Evolutionary conservation across 2,113 vertebrate species (phyloP).

Genomic region (Ictalurus punctatus): DNA sequence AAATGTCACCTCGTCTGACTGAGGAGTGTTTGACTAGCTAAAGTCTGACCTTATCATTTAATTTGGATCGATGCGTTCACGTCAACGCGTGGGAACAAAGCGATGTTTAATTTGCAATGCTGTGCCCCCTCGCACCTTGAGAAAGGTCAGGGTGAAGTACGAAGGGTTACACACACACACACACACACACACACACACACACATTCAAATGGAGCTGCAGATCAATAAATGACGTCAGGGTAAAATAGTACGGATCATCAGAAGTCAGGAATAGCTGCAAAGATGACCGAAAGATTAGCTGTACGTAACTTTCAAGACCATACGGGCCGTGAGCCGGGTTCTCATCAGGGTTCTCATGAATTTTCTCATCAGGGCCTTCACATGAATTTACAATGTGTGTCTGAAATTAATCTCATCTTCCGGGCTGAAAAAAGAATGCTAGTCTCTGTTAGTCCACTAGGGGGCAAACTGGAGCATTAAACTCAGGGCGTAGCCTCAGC

Average conservation of each 20-base stretch:
- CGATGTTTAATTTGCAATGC: constrained; percentile 31
- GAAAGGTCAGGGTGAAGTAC: constrained; percentile 51
- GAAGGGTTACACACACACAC: constrained; percentile 20
- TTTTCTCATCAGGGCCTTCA: not conserved
- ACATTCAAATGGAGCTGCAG: not conserved
- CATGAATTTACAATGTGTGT: not conserved
- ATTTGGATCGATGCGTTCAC: constrained; percentile 33
- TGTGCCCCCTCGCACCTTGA: constrained; percentile 21
- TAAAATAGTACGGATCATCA: not conserved
- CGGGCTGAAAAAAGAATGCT: not conserved
- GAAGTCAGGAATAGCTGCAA: not conserved
- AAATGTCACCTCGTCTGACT: not conserved
- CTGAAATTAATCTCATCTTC: not conserved
- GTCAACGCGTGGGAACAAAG: constrained; percentile 23
- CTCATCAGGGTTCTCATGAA: too few species aligned
- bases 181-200: constrained; percentile 17
- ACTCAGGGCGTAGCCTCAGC: not conserved
- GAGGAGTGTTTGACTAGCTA: constrained; percentile 1
- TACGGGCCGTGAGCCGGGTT: not conserved
- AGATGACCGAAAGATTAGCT: not conserved
- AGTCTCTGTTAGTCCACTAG: not conserved
- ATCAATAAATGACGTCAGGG: not conserved
- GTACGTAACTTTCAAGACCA: not conserved
- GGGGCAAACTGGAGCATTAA: not conserved
- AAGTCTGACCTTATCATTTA: constrained; percentile 50